Conservation (phyloP, 2,113 vertebrate genomes). For the Muntiacus muntjak region DNA sequence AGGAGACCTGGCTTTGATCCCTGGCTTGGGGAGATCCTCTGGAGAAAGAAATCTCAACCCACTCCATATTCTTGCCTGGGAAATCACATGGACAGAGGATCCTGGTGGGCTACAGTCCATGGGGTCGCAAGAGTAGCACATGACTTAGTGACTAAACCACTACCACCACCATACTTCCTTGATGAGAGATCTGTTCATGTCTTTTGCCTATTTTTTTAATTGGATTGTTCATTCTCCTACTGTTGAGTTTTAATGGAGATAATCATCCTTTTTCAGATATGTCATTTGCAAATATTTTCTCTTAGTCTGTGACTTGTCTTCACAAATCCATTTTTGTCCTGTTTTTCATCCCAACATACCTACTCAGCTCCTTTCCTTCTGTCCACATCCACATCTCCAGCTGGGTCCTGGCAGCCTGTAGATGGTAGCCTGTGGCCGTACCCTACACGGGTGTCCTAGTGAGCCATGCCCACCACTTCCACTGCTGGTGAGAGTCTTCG, state of each 20-base stretch:
- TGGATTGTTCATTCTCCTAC: not conserved
- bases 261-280: not conserved
- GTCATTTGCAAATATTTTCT: not conserved
- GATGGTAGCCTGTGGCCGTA: slow-evolving; percentile 85
- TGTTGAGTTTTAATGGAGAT: not conserved
- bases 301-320: not conserved
- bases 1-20: not conserved
- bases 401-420: slow-evolving; percentile 88
- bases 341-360: not conserved
- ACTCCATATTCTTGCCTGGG: not conserved
- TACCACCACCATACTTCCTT: not conserved
- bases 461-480: slow-evolving; percentile 88
- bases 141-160: not conserved
- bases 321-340: not conserved
- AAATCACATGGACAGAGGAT: not conserved
- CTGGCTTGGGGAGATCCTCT: not conserved
- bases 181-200: not conserved
- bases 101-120: not conserved
- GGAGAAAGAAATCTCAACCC: not conserved
- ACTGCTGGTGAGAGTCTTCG: slow-evolving; percentile 82
- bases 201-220: not conserved
- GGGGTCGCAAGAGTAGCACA: fast-evolving
- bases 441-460: slow-evolving; percentile 90
- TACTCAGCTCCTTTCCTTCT: not conserved
- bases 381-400: slow-evolving; percentile 70